Evolutionary conservation across 92 coral and sea anemone genomes (phyloP).

Genomic region (Anthopleura xanthogrammica): DNA sequence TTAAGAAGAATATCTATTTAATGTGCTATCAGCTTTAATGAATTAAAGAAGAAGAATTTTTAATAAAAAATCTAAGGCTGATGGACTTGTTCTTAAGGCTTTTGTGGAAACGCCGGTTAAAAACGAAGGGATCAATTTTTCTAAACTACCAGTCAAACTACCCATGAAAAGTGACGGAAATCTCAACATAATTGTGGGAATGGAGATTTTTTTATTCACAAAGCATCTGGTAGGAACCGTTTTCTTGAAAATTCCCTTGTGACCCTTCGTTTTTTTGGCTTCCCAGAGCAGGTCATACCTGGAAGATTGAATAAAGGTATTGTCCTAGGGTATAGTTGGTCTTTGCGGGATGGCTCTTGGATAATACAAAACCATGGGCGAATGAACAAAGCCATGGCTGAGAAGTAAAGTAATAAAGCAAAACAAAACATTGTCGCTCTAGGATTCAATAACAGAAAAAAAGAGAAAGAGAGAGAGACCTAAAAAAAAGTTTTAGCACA

Average conservation of each 20-base stretch:
- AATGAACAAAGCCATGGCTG: neutral
- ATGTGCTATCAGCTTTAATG: too few relatives aligned
- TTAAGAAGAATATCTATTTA: too few relatives aligned
- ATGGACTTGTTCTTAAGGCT: neutral
- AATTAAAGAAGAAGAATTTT: neutral
- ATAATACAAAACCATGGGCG: neutral
- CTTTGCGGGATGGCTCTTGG: neutral
- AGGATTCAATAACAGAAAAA: neutral
- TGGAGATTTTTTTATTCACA: neutral
- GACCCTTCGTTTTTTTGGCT: conserved; percentile 17
- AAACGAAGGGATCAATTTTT: neutral
- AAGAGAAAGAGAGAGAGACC: neutral
- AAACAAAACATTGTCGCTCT: neutral
- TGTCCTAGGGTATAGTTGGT: neutral
- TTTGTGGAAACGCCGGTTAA: neutral
- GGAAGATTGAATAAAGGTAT: neutral
- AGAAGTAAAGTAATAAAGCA: conserved; percentile 2
- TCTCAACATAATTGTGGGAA: neutral
- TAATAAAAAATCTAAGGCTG: neutral
- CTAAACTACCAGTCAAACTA: neutral
- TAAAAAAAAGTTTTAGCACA: neutral
- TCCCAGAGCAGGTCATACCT: conserved; percentile 39
- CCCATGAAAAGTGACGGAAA: neutral
- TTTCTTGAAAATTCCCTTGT: conserved; percentile 30
- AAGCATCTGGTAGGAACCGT: conserved; percentile 3